These are phyloP conservation scores for Chloroceryle amazona DNA, from an alignment of 2,797 vertebrate genomes.

Conservation along the genomic window DNA sequence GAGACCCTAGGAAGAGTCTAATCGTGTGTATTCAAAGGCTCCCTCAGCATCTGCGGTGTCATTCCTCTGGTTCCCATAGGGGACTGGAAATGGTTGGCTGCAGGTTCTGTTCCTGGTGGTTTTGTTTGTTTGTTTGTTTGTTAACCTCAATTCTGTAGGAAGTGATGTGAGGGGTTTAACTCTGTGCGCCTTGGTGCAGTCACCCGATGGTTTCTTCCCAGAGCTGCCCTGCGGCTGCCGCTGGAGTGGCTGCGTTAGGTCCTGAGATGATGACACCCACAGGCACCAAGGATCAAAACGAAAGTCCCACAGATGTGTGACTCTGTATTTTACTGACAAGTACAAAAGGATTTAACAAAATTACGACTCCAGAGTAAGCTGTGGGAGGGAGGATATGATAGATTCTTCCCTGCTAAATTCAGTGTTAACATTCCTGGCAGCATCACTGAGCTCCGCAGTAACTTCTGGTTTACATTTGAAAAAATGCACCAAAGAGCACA, in stretches of 20 bases:
- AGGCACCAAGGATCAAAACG: neutral
- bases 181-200: fast-evolving
- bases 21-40: neutral
- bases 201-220: neutral
- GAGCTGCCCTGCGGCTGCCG: neutral
- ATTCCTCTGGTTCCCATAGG: neutral
- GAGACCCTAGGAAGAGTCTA: neutral
- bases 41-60: neutral
- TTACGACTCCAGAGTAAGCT: neutral
- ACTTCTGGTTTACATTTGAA: constrained; percentile 64
- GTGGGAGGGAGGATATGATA: neutral
- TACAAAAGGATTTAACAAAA: neutral
- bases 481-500: constrained; percentile 34
- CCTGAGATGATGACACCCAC: neutral
- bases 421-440: constrained; percentile 46
- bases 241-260: neutral
- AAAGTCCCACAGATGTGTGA: neutral
- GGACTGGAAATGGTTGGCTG: neutral
- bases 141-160: neutral
- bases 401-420: constrained; percentile 50
- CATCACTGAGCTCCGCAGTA: neutral
- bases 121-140: neutral
- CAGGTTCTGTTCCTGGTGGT: neutral
- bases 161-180: neutral
- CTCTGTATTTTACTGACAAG: constrained; percentile 9